phyloP scores from a whole-genome alignment of 2,113 vertebrate species.

The Plectropomus leopardus region DNA sequence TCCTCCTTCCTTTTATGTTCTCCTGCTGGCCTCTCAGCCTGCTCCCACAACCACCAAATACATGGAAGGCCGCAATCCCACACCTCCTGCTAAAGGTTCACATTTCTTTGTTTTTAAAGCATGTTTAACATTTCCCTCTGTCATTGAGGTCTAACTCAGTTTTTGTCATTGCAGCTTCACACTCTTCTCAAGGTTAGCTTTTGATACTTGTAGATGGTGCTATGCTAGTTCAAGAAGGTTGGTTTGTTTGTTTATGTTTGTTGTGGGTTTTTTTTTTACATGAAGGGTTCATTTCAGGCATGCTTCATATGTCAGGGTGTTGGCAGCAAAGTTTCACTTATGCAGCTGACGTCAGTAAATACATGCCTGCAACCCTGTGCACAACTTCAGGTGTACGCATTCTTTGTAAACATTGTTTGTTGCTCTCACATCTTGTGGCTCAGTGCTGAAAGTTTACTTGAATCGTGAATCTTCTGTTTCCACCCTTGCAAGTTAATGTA shows the following conservation, averaged over 20 bases:
- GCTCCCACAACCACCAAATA: conserved; percentile 55
- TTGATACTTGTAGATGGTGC: not conserved
- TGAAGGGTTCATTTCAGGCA: not conserved
- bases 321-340: not conserved
- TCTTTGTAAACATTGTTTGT: not conserved
- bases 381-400: too few relatives aligned
- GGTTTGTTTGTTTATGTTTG: not conserved
- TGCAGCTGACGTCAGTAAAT: not conserved
- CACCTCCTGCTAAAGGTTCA: conserved; percentile 56
- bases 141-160: not conserved
- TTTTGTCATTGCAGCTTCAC: conserved; percentile 15
- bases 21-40: conserved; percentile 49
- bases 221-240: conserved; percentile 10
- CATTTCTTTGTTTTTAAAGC: conserved; percentile 33
- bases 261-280: not conserved
- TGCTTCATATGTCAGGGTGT: not conserved
- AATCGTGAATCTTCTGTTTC: not conserved
- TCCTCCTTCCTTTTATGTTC: conserved; percentile 64
- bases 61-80: conserved; percentile 62
- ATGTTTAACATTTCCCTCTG: conserved; percentile 25
- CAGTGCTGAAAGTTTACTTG: not conserved
- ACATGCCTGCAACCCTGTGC: not conserved
- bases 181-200: conserved; percentile 1
- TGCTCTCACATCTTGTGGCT: not conserved
- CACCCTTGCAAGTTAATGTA: not conserved